Evolutionary conservation across 2,113 vertebrate species (phyloP).

Genomic region (Ciconia stormi): DNA sequence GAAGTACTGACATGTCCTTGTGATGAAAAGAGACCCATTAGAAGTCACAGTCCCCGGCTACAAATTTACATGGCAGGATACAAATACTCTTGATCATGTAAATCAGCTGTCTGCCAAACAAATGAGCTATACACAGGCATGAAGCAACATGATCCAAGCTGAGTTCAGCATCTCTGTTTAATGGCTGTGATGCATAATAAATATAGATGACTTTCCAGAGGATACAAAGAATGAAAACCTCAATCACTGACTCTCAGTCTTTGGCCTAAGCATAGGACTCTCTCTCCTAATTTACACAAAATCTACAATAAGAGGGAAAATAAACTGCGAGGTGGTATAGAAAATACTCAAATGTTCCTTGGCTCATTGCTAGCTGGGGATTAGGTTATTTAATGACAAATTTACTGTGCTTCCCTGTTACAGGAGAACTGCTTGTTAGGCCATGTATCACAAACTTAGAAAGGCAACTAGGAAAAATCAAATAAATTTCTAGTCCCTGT

Average conservation of each 20-base stretch:
- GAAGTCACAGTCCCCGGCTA: neutral
- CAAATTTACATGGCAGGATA: neutral
- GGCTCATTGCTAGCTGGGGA: neutral
- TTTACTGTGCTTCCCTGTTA: neutral
- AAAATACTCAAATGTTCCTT: neutral
- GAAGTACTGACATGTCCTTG: rapidly evolving
- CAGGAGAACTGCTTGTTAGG: neutral
- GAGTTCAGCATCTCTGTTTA: neutral
- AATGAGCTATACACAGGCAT: neutral
- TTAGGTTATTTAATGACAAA: neutral
- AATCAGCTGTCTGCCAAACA: neutral
- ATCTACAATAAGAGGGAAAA: neutral
- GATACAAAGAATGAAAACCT: neutral
- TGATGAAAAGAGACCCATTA: neutral
- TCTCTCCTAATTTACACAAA: neutral
- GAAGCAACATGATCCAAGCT: neutral
- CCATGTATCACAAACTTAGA: neutral
- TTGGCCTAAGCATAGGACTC: neutral
- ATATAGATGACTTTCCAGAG: neutral
- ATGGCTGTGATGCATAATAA: neutral
- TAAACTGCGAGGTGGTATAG: neutral
- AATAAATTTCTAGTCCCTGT: constrained; percentile 24
- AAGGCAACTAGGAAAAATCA: constrained; percentile 2
- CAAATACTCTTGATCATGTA: neutral
- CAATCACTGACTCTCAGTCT: rapidly evolving